Conservation (phyloP, 2,888 invertebrate species). For the Uropetala carovei region DNA sequence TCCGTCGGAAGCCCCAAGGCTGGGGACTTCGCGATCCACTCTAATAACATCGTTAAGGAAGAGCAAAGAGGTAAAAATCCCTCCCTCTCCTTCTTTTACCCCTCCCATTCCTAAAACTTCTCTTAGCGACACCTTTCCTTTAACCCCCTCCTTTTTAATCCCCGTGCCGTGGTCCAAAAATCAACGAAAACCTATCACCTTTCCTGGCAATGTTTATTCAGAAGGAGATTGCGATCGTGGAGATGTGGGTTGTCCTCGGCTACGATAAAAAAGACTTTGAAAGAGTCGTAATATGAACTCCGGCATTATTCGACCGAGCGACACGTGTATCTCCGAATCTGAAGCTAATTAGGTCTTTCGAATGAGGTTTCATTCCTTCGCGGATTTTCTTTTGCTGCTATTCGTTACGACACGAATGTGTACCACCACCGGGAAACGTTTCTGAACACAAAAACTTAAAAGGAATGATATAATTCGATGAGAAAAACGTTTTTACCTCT, state of each 20-base stretch:
- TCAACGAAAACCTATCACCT: too few species aligned
- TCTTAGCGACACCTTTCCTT: background rate
- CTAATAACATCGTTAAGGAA: slow-evolving; percentile 12
- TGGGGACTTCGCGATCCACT: background rate
- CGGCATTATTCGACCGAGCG: background rate
- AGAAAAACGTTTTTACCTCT: too few species aligned
- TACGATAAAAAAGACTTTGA: background rate
- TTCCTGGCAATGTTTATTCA: background rate
- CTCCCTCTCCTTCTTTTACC: background rate
- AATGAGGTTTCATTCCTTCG: background rate
- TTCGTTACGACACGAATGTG: too few species aligned
- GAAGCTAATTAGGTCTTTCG: background rate
- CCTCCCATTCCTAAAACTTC: background rate
- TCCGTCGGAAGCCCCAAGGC: background rate
- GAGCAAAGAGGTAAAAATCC: slow-evolving; percentile 4
- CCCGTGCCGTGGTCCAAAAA: too few species aligned
- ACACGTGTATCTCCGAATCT: background rate
- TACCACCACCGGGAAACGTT: too few species aligned
- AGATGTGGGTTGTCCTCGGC: background rate
- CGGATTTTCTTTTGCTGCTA: background rate
- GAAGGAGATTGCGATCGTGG: background rate
- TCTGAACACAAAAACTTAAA: too few species aligned
- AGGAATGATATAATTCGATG: too few species aligned
- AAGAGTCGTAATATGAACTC: background rate
- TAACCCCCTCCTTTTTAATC: too few species aligned